Evolutionary conservation across 2,888 invertebrate genomes (phyloP).

Genomic region (Drosophila conformis): DNA sequence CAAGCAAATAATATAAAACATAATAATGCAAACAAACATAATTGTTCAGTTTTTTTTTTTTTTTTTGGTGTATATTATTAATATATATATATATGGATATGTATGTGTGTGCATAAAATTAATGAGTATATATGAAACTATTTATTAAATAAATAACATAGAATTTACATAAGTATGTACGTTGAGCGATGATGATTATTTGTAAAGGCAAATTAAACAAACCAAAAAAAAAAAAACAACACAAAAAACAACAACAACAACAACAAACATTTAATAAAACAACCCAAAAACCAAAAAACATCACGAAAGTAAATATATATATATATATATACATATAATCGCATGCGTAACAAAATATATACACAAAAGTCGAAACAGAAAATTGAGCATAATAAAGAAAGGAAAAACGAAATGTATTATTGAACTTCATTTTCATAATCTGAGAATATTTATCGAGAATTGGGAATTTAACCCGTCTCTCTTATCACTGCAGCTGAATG

Average conservation of each 20-base stretch:
- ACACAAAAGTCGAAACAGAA: slow-evolving; percentile 61
- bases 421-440: neutral
- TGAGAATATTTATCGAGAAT: neutral
- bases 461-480: neutral
- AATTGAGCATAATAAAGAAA: slow-evolving; percentile 72
- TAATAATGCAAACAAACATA: slow-evolving; percentile 11
- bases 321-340: slow-evolving; percentile 64
- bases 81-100: slow-evolving; percentile 22
- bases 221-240: slow-evolving; percentile 10
- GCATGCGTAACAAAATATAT: slow-evolving; percentile 73
- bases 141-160: slow-evolving; percentile 72
- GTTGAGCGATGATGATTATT: slow-evolving; percentile 60
- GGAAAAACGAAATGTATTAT: slow-evolving; percentile 34
- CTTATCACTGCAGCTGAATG: neutral
- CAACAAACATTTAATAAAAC: slow-evolving; percentile 6
- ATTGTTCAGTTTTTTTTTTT: slow-evolving; percentile 29
- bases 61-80: slow-evolving; percentile 36
- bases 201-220: slow-evolving; percentile 58
- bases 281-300: slow-evolving; percentile 18
- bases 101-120: slow-evolving; percentile 43
- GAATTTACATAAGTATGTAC: slow-evolving; percentile 64
- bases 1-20: slow-evolving; percentile 6
- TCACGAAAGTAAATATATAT: slow-evolving; percentile 14
- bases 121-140: slow-evolving; percentile 68
- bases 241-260: slow-evolving; percentile 2